Percentiles rank a stretch among this genome's conserved stretches.
Conservation (phyloP, 2,888 invertebrate species). For the Drosophila diplacantha region DNA sequence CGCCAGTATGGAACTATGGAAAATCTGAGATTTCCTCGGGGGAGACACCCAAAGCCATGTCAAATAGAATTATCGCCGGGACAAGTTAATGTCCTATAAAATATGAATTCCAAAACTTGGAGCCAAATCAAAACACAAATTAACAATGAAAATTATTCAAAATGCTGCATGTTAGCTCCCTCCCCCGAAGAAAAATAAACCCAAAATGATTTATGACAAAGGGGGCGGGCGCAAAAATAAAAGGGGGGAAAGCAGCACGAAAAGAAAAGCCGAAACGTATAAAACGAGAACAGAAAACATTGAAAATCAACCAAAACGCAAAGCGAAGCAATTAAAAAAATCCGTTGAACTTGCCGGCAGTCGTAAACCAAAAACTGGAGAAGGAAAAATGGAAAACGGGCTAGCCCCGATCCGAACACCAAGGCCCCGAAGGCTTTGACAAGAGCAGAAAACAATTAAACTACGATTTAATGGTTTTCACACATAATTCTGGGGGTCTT, state of each 20-base stretch:
- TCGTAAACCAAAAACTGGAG: conserved; percentile 42
- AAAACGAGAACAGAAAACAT: conserved; percentile 51
- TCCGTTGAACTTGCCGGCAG: conserved; percentile 62
- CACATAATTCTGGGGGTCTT: conserved; percentile 59
- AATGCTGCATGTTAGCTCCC: conserved; percentile 8
- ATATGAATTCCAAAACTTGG: conserved; percentile 33
- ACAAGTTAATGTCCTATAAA: conserved; percentile 58
- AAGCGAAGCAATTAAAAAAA: conserved; percentile 64
- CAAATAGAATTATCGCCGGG: conserved; percentile 46
- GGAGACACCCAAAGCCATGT: conserved; percentile 39
- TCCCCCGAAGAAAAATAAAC: conserved; percentile 5
- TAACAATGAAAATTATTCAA: conserved; percentile 45
- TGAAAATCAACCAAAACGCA: conserved; percentile 48
- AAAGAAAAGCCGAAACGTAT: conserved; percentile 26
- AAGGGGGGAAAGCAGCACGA: conserved; percentile 18
- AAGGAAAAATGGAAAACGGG: conserved; percentile 15
- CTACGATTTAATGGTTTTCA: conserved; percentile 60
- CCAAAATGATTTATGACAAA: conserved; percentile 27
- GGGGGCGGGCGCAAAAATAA: conserved; percentile 34
- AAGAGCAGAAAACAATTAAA: conserved; percentile 45
- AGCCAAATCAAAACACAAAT: conserved; percentile 56
- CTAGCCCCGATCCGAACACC: conserved; percentile 8
- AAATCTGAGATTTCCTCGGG: conserved; percentile 25
- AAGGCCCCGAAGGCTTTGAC: conserved; percentile 50
- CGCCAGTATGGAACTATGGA: conserved; percentile 27